phyloP scores from a whole-genome alignment of 2,113 vertebrate species.

The Rostratula benghalensis region DNA sequence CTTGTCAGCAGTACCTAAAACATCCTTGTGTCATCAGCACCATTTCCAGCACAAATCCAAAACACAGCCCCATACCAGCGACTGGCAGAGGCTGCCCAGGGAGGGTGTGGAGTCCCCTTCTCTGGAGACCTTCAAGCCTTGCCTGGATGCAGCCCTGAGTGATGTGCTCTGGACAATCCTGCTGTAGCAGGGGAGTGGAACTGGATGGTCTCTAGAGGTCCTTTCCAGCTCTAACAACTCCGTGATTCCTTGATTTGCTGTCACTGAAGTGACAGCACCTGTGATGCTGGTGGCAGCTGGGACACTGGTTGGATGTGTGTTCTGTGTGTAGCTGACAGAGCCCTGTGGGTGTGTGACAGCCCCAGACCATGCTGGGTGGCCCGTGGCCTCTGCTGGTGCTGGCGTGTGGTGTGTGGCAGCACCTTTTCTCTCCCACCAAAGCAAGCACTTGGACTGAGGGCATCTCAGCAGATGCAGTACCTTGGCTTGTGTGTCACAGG shows the following conservation, averaged over 20 bases:
- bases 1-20: not conserved
- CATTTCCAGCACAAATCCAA: not conserved
- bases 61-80: not conserved
- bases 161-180: too few species aligned
- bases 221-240: too few species aligned
- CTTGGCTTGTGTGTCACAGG: not conserved
- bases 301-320: not conserved
- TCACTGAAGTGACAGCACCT: not conserved
- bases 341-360: not conserved
- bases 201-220: too few species aligned
- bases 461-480: not conserved
- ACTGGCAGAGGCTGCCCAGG: not conserved
- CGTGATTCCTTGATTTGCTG: not conserved
- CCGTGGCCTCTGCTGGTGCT: not conserved
- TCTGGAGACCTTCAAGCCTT: too few species aligned
- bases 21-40: not conserved
- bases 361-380: not conserved
- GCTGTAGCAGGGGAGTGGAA: too few species aligned
- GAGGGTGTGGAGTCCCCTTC: too few species aligned
- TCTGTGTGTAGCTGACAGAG: not conserved
- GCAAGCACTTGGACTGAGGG: not conserved
- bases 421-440: not conserved
- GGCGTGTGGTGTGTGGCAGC: too few species aligned
- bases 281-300: rapidly evolving
- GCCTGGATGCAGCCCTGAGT: too few species aligned